Evolutionary conservation across 2,888 invertebrate genomes (phyloP).

Genomic region (Pecten maximus): DNA sequence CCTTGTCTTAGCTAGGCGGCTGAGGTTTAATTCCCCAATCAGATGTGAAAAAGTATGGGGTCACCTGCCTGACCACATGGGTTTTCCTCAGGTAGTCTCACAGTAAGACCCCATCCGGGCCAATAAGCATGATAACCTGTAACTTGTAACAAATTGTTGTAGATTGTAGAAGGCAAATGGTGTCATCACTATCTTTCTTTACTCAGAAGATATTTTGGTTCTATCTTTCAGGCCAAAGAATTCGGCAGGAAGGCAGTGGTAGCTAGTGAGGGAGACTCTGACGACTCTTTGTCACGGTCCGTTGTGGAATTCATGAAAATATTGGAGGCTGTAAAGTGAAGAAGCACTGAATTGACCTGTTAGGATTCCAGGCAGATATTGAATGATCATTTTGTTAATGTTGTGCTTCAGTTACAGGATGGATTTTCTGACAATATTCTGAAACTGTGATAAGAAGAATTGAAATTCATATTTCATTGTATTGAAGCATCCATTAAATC

Average conservation of each 20-base stretch:
- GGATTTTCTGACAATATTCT: not conserved
- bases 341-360: not conserved
- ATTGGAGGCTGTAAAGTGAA: conserved; percentile 50
- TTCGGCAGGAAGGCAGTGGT: conserved; percentile 79
- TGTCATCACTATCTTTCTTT: too few species aligned
- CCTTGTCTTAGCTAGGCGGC: too few species aligned
- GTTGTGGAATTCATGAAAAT: conserved; percentile 80
- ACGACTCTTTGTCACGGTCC: conserved; percentile 76
- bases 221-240: conserved; percentile 77
- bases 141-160: too few species aligned
- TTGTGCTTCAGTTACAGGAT: not conserved
- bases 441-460: conserved; percentile 13
- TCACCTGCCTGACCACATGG: too few species aligned
- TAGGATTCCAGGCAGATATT: not conserved
- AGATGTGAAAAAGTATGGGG: too few species aligned
- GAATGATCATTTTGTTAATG: conserved; percentile 13
- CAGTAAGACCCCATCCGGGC: too few species aligned
- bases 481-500: not conserved
- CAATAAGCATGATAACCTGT: too few species aligned
- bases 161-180: too few species aligned
- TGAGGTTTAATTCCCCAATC: too few species aligned
- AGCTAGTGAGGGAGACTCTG: conserved; percentile 75
- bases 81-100: too few species aligned
- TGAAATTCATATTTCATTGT: not conserved
- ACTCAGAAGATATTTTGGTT: too few species aligned